Base-by-base conservation (phyloP, 2,888 invertebrate genomes). In the Cephus rjabovi region DNA sequence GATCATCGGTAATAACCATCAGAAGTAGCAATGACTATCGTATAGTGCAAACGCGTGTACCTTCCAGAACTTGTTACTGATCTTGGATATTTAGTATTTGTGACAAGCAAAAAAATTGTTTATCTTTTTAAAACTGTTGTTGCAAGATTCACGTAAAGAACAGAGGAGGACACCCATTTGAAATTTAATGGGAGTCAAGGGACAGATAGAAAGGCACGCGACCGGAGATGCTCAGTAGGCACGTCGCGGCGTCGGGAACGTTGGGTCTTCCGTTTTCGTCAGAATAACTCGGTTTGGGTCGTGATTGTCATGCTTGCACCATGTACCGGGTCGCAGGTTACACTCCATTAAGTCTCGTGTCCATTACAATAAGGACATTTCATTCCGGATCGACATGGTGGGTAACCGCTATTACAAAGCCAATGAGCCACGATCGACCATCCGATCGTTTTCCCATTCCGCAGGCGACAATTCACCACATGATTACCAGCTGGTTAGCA, bases 351-450 rank as follows among this genome's bases (percentile, higher is more conserved):
- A 89, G 87, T 82, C 83, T 84, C 83, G 82, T 86, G 83, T 69
- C 73, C 71, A n/a, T 89, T 86, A 86, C 90, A 90, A 89, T 89
- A 87, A 90, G 88, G 87, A 87, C 84, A 84, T 85, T 86, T 82
- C 83, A 86, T 82, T 80, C 84, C 86, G 89, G 86, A 87, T 89
- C 86, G 34, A 31, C 71, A 71, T 71, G 12, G 88, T 86, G 91
- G 90, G 88, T 89, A 89, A 91, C 91, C 91, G 88, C 91, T 90
- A 90, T 91, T 91, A 91, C 87, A 83, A 83, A 87, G 83, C 87
- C 90, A 91, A 91, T 91, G 91, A 90, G 88, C 90, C 90, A 84
- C 84, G 86, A 84, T 83, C 83, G 85, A 83, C 83, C 84, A 87
- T 87, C 86, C 84, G 81, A 84, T 34, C 85, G 84, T 89, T 87